Base-by-base conservation (phyloP, 2,888 invertebrate species). In the Dioctria linearis region DNA sequence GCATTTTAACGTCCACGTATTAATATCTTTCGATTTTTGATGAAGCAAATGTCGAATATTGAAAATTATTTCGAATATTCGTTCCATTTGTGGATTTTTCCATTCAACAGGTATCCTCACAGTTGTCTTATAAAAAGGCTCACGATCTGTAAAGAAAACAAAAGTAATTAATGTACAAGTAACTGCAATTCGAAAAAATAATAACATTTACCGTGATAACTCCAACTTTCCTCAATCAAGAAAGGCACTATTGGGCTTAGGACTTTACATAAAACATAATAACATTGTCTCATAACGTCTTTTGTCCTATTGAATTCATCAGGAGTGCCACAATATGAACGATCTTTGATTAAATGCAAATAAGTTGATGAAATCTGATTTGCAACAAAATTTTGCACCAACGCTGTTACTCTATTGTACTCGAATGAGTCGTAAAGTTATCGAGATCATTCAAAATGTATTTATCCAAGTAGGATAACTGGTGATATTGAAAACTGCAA, bases 191-290 rank as follows among this genome's bases (percentile, higher is more conserved):
- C 25, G 25, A 25, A 2, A 1, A 25, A 25, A 25, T 25, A 25
- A 25, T 25, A 25, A 25, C n/a, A 61, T 76, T 80, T 82, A 84
- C 87, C 86, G 63, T 87, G 86, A 83, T 92, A 88, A 83, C 89
- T 88, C 92, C 92, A 92, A 4, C 90, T 92, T 90, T 98, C 98
- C 89, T 98, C 98, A 0, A 95, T 91, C 82, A 98, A 88, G 90
- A 96, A 95, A 0, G 98, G 98, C 75, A 95, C 87, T 84, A 98
- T 93, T 0, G 98, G 97, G 80, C 95, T 96, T 83, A 97, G 86
- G 0, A 92, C 90, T 86, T 92, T 92, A 5, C 91, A 90, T 0
- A 98, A 86, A 78, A 92, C 90, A 65, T 93, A 89, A 83, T 97
- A 91, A 84, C 95, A 91, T 84, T 94, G 92, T 83, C 92, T 91